Evolutionary conservation across 1,140 invertebrate species (phyloP).

Genomic region (Bathynomus jamesi): DNA sequence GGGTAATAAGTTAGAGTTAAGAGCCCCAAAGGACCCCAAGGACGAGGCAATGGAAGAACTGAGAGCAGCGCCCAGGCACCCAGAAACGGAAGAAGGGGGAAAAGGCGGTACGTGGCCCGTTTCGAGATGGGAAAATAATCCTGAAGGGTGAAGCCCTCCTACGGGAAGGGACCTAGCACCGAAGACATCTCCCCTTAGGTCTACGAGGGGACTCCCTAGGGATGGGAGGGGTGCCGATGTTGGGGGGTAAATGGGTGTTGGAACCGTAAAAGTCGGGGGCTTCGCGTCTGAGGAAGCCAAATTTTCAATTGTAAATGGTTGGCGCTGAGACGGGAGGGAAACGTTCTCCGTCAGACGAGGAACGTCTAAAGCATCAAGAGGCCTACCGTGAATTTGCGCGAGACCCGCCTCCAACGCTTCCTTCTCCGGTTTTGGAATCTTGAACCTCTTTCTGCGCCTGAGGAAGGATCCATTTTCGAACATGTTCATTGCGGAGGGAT

Average conservation of each 20-base stretch:
- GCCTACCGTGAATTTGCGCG: slow-evolving; percentile 41
- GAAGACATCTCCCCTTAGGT: not conserved
- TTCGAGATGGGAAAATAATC: not conserved
- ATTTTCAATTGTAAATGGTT: slow-evolving; percentile 25
- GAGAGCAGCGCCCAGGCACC: not conserved
- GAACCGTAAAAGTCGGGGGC: slow-evolving; percentile 16
- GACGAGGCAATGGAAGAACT: not conserved
- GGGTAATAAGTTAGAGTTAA: not conserved
- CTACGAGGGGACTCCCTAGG: not conserved
- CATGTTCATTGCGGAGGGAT: slow-evolving; percentile 81
- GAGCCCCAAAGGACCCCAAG: not conserved
- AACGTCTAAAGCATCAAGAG: slow-evolving; percentile 4
- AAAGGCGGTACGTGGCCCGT: not conserved
- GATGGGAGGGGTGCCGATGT: not conserved
- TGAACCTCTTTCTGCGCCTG: slow-evolving; percentile 80
- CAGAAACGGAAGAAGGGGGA: not conserved
- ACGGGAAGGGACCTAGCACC: not conserved
- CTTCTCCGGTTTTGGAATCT: slow-evolving; percentile 66
- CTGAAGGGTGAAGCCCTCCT: not conserved
- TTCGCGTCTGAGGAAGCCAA: slow-evolving; percentile 28
- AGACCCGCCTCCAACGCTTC: slow-evolving; percentile 58
- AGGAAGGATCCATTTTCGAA: slow-evolving; percentile 88
- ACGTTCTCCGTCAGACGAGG: slow-evolving; percentile 8
- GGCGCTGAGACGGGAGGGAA: slow-evolving; percentile 3
- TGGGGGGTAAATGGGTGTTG: slow-evolving; percentile 14